phyloP scores from a whole-genome alignment of 1,140 invertebrate species.

The Bradynema listronoti region DNA sequence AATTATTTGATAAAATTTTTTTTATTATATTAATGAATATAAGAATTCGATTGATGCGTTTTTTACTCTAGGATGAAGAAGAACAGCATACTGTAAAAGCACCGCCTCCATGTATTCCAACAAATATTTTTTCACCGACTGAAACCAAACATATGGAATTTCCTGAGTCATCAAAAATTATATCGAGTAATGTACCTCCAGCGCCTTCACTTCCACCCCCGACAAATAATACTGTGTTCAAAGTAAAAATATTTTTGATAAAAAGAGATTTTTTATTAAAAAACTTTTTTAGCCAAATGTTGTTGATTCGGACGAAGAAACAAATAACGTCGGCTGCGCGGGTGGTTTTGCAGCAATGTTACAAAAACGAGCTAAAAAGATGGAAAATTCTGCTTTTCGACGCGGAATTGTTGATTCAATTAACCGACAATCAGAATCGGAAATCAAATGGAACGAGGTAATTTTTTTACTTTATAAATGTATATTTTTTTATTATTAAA shows the following conservation, averaged over 20 bases:
- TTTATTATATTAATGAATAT: no score
- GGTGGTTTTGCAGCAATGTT: slow-evolving; percentile 54
- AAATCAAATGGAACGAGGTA: slow-evolving; percentile 62
- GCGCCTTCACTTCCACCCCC: no score
- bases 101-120: slow-evolving; percentile 53
- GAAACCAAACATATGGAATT: slow-evolving; percentile 56
- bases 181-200: slow-evolving; percentile 29
- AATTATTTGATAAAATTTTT: no score
- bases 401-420: slow-evolving; percentile 63
- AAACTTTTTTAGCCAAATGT: background rate
- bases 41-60: no score
- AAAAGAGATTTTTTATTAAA: background rate
- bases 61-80: slow-evolving; percentile 15
- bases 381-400: slow-evolving; percentile 32
- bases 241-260: slow-evolving; percentile 22
- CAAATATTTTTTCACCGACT: slow-evolving; percentile 55
- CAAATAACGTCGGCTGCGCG: slow-evolving; percentile 44
- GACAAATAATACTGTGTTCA: no score
- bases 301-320: slow-evolving; percentile 45
- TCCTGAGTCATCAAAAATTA: slow-evolving; percentile 40
- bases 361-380: slow-evolving; percentile 56
- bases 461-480: background rate
- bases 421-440: slow-evolving; percentile 72
- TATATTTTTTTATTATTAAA: background rate
- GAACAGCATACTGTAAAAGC: slow-evolving; percentile 46